Conservation (phyloP, 2,113 vertebrate species). For the Alethe diademata region DNA sequence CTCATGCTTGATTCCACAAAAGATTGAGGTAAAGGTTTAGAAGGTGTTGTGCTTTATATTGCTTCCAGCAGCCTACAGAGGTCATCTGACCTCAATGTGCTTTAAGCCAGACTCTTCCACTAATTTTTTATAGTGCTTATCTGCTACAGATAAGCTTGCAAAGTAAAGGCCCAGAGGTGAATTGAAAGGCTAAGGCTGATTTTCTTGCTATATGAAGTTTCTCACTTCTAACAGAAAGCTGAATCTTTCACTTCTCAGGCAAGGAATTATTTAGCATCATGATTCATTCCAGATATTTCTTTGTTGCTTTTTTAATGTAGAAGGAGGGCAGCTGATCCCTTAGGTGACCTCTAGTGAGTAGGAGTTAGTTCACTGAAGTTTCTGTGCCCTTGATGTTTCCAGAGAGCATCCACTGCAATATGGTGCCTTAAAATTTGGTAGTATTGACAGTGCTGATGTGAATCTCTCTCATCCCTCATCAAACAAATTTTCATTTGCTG, state of each 20-base stretch:
- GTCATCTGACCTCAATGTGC: not conserved
- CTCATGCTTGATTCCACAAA: slow-evolving; percentile 70
- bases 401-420: not conserved
- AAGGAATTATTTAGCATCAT: not conserved
- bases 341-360: not conserved
- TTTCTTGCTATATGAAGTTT: not conserved
- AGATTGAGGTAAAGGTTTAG: slow-evolving; percentile 77
- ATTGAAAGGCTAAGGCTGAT: not conserved
- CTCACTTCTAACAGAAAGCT: not conserved
- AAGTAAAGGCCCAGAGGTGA: not conserved
- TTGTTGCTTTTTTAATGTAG: not conserved
- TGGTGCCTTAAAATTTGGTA: not conserved
- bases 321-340: not conserved
- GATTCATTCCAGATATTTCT: not conserved
- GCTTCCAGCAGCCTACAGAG: not conserved
- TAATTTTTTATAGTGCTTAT: not conserved
- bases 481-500: no score
- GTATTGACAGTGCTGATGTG: not conserved
- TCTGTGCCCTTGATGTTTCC: not conserved
- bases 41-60: not conserved
- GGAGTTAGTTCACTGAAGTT: not conserved
- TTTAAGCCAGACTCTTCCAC: not conserved
- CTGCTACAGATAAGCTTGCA: not conserved
- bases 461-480: not conserved
- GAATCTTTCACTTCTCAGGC: not conserved